Conservation (phyloP, 1,140 invertebrate species). For the Anadara kagoshimensis region DNA sequence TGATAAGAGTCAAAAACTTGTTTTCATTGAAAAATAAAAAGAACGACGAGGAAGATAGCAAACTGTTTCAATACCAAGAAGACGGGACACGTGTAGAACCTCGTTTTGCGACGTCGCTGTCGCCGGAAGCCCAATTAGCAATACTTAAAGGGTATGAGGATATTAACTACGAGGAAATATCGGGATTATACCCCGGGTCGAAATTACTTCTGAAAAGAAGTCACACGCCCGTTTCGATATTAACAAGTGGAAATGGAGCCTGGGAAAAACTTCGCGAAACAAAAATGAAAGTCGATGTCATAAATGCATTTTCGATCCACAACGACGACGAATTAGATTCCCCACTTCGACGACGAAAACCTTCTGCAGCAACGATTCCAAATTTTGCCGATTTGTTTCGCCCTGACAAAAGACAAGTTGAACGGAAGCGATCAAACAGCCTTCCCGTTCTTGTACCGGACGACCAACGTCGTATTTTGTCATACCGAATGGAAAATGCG, state of each 20-base stretch:
- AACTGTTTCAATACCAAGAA: conserved; percentile 2
- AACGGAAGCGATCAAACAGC: not conserved
- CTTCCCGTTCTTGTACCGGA: conserved; percentile 21
- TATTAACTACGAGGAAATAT: conserved; percentile 51
- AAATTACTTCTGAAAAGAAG: conserved; percentile 47
- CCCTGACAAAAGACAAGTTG: not conserved
- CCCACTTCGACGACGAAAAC: not conserved
- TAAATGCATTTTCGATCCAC: not conserved
- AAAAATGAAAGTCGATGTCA: not conserved
- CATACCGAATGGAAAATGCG: conserved; percentile 61
- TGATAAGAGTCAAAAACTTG: no score
- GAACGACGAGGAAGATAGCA: conserved; percentile 36
- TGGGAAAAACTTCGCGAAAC: not conserved
- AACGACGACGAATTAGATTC: not conserved
- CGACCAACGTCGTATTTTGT: conserved; percentile 53
- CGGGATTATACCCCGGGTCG: conserved; percentile 44
- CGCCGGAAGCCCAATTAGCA: conserved; percentile 65
- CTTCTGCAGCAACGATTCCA: not conserved
- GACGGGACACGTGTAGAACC: conserved; percentile 50
- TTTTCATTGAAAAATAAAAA: not conserved
- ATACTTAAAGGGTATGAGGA: conserved; percentile 70
- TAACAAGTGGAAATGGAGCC: conserved; percentile 25
- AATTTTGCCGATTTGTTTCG: no score
- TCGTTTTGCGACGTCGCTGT: conserved; percentile 64
- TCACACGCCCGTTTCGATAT: conserved; percentile 46